A percentile compares a stretch with the other conserved stretches of the same genome.
Conservation (phyloP, 2,797 vertebrate genomes). For the Emydoidea blandingii region DNA sequence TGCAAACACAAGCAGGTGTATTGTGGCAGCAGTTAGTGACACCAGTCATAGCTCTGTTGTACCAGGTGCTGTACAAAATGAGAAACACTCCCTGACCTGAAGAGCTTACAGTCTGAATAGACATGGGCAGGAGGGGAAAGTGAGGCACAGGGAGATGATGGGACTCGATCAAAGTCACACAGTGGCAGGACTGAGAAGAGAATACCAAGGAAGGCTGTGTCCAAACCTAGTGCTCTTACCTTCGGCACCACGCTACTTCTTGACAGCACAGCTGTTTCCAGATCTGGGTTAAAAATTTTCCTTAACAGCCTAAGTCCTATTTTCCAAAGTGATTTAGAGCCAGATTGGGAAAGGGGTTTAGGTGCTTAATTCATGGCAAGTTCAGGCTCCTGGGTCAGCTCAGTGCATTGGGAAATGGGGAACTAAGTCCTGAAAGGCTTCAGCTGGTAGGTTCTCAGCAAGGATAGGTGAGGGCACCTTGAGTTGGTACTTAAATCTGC, state of each 20-base stretch:
- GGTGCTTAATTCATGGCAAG: not conserved
- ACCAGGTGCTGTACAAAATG: not conserved
- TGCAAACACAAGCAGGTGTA: not conserved
- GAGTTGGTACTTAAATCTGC: not conserved
- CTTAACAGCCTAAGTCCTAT: not conserved
- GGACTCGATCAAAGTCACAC: not conserved
- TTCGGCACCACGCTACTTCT: not conserved
- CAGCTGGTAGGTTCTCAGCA: not conserved
- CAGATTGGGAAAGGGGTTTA: not conserved
- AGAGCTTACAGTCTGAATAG: not conserved
- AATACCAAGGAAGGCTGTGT: not conserved
- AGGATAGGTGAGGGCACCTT: not conserved
- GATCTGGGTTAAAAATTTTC: not conserved
- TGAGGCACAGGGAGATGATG: not conserved
- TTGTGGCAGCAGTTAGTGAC: not conserved
- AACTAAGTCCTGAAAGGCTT: not conserved
- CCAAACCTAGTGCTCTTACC: not conserved
- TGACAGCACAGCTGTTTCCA: not conserved
- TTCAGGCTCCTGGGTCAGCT: not conserved
- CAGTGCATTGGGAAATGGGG: not conserved
- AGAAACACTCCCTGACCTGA: not conserved
- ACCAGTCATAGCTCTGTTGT: not conserved
- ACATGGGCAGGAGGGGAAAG: not conserved
- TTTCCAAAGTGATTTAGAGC: not conserved
- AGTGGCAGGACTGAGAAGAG: not conserved